These are phyloP conservation scores for Astur gentilis DNA, from an alignment of 2,113 vertebrate genomes.

Conservation along the genomic window DNA sequence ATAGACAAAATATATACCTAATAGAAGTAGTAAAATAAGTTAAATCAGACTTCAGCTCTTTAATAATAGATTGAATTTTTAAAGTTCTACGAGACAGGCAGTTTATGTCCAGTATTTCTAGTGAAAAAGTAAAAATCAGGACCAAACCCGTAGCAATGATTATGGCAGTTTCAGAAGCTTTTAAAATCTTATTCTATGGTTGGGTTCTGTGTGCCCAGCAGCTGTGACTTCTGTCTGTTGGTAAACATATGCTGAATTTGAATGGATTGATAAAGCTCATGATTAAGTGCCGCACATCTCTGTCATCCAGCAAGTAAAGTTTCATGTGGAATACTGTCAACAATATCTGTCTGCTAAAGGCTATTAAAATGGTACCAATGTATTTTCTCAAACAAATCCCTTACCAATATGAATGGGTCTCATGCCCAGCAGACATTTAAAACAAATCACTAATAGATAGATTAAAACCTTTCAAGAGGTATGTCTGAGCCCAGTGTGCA, in stretches of 20 bases:
- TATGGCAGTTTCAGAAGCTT: neutral
- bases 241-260: neutral
- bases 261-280: neutral
- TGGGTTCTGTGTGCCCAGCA: neutral
- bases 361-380: neutral
- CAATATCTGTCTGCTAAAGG: neutral
- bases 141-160: neutral
- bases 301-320: neutral
- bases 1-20: neutral
- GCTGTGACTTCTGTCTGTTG: neutral
- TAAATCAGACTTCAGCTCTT: neutral
- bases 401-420: neutral
- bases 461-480: neutral
- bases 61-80: neutral
- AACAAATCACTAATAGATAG: neutral
- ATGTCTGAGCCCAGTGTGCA: neutral
- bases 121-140: neutral
- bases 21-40: neutral
- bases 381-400: neutral
- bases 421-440: neutral
- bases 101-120: neutral
- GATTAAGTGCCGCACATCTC: neutral
- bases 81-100: neutral
- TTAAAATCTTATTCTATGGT: neutral
- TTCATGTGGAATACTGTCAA: neutral